Evolutionary conservation across 2,888 invertebrate species (phyloP).

Genomic region (Cephus rjabovi): DNA sequence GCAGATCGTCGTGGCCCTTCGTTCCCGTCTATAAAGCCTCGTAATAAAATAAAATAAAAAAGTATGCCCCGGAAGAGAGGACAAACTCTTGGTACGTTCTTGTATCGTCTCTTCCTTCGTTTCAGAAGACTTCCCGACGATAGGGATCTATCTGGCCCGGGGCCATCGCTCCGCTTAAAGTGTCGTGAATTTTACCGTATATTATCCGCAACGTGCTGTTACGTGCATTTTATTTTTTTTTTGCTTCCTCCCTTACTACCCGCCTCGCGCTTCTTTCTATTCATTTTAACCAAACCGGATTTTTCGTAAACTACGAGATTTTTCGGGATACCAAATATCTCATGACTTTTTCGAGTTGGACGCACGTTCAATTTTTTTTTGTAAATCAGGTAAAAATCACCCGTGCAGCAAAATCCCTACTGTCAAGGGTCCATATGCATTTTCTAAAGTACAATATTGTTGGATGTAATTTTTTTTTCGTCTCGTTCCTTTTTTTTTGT

Average conservation of each 20-base stretch:
- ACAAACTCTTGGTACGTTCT: conserved; percentile 29
- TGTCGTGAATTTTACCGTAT: neutral
- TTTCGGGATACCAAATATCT: neutral
- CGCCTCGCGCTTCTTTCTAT: neutral
- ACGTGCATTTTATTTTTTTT: conserved; percentile 1
- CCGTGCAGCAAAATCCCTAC: neutral
- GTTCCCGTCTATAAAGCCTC: neutral
- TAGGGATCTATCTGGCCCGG: neutral
- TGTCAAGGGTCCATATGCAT: neutral
- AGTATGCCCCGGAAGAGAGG: conserved; percentile 43
- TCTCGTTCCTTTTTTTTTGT: neutral
- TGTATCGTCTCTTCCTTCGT: neutral
- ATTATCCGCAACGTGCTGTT: neutral
- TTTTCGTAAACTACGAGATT: neutral
- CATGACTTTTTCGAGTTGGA: neutral
- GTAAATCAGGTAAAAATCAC: neutral
- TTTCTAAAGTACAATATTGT: neutral
- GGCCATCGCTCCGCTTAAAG: neutral
- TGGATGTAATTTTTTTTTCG: neutral
- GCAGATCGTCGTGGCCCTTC: neutral
- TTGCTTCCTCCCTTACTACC: neutral
- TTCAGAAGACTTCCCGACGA: neutral
- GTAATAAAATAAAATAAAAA: conserved; percentile 33
- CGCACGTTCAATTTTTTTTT: neutral
- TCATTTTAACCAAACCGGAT: neutral